Evolutionary conservation across 2,888 invertebrate genomes (phyloP), one percentile per base, ranked within the genome.

Genomic region (Stomorhina lunata): DNA sequence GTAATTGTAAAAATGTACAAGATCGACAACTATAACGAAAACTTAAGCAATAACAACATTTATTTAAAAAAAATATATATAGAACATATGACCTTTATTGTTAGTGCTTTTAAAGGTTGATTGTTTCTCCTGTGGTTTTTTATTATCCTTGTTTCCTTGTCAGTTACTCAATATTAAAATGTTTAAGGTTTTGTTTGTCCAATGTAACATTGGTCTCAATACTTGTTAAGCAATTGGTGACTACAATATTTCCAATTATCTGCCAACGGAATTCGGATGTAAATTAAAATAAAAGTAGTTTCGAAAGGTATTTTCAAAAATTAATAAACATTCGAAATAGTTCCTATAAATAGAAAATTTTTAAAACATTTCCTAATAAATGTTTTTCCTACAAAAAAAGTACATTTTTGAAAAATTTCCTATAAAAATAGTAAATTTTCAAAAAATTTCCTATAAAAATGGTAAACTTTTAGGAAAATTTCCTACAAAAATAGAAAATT

Each of bases 1-100:
- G 81, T 77, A 81, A 77, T 77, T 81, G 77, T 55, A 55, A 66
- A n/a, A 59, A 81, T 81, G 45, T 45, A 65, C 43, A 68, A 71
- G 57, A 57, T 22, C n/a, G 9, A 37, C 29, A 65, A 50, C 15
- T 29, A 68, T 4, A 61, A 7, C n/a, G 43, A 34, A 17, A 48
- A 59, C n/a, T n/a, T n/a, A 48, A 48, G 15, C 4, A 12, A 43
- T n/a, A 12, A 6, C 17, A 48, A 32, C 55, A n/a, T n/a, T n/a
- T n/a, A n/a, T n/a, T n/a, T n/a, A 22, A 53, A n/a, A 22, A 61
- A 27, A 10, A 32, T 12, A 34, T 17, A 27, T 48, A 48, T 32
- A 57, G 9, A 43, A 22, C 32, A 45, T 6, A 50, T 79, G 72
- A 66, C 65, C 72, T 72, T 29, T 66, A 29, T 69, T 15, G 12